Evolutionary conservation across 1,140 invertebrate genomes (phyloP).

Genomic region (Drosophila obscura): DNA sequence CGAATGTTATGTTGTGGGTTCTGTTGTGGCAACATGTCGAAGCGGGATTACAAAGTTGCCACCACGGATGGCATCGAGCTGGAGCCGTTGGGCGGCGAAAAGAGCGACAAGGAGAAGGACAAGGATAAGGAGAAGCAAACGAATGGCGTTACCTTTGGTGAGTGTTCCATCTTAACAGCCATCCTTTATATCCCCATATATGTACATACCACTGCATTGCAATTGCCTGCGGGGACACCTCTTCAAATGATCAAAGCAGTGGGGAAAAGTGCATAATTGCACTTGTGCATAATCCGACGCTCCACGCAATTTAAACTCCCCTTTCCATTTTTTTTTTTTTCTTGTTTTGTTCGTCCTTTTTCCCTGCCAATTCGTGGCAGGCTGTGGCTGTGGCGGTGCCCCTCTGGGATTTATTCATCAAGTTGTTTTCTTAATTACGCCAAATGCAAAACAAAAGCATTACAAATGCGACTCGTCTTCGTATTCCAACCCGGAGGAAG

Average conservation of each 20-base stretch:
- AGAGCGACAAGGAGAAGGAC: constrained; percentile 80
- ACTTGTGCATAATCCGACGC: constrained; percentile 69
- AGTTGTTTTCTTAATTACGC: constrained; percentile 75
- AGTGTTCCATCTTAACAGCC: constrained; percentile 28
- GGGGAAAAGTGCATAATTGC: constrained; percentile 63
- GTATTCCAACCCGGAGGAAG: constrained; percentile 27
- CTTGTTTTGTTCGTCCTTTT: not conserved
- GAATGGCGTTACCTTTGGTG: constrained; percentile 83
- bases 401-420: constrained; percentile 49
- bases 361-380: constrained; percentile 34
- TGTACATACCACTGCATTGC: constrained; percentile 11
- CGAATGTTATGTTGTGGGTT: constrained; percentile 84
- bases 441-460: constrained; percentile 66
- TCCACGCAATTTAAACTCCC: constrained; percentile 44
- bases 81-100: constrained; percentile 83
- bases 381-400: not conserved
- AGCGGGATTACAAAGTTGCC: constrained; percentile 83
- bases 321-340: not conserved
- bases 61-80: constrained; percentile 83
- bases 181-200: not conserved
- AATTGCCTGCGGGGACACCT: constrained; percentile 28
- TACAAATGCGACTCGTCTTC: constrained; percentile 56
- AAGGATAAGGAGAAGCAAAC: constrained; percentile 83
- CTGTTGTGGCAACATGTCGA: constrained; percentile 84
- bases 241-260: constrained; percentile 52